Conservation (phyloP, 1,140 invertebrate genomes). For the Coelopa frigida region DNA sequence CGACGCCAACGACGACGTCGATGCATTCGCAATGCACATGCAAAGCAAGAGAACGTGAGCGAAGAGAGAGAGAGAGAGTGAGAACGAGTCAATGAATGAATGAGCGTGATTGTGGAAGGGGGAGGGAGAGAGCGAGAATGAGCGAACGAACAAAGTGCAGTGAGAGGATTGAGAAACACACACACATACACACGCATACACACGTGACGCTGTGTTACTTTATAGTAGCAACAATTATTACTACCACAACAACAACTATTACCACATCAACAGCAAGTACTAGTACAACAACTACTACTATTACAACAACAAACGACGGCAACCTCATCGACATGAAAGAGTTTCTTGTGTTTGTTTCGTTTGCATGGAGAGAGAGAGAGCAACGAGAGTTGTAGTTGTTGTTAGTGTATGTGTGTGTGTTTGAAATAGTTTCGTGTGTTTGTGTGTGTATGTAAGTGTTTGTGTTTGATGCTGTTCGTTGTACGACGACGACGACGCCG, state of each 20-base stretch:
- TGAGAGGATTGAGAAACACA: not conserved
- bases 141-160: not conserved
- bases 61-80: not conserved
- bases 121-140: not conserved
- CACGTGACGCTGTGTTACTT: too few relatives aligned
- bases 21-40: not conserved
- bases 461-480: conserved; percentile 4
- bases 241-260: too few relatives aligned
- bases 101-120: not conserved
- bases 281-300: too few relatives aligned
- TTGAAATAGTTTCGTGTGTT: not conserved
- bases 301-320: too few relatives aligned
- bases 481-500: conserved; percentile 1
- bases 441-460: not conserved
- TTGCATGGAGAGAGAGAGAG: too few relatives aligned
- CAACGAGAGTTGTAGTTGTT: not conserved
- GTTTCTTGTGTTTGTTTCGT: too few relatives aligned
- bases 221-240: too few relatives aligned
- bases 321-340: too few relatives aligned
- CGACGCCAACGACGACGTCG: conserved; percentile 13
- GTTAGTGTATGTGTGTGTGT: conserved; percentile 19
- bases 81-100: too few relatives aligned
- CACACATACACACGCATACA: too few relatives aligned
- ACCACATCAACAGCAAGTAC: too few relatives aligned
- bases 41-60: not conserved